phyloP scores from a whole-genome alignment of 2,797 vertebrate genomes.

The Thripadectes ignobilis region DNA sequence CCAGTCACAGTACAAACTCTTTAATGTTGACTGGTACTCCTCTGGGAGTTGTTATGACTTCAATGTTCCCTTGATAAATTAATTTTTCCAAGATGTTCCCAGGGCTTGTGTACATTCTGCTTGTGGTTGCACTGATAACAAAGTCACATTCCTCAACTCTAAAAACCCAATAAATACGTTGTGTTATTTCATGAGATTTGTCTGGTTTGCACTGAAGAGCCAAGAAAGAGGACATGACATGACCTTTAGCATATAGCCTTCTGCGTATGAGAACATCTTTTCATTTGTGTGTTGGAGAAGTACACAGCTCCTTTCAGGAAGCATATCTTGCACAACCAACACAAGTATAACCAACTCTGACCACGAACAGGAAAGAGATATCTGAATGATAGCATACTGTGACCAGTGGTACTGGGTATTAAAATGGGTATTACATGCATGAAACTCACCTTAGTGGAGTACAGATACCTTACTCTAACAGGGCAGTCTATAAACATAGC shows the following conservation, averaged over 20 bases:
- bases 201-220: constrained; percentile 21
- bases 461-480: neutral
- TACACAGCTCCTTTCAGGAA: neutral
- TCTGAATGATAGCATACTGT: neutral
- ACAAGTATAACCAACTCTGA: neutral
- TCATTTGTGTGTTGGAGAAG: neutral
- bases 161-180: neutral
- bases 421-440: neutral
- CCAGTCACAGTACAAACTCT: neutral
- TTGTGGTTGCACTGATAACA: constrained; percentile 48
- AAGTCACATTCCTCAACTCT: constrained; percentile 38
- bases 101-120: constrained; percentile 55
- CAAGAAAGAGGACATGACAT: neutral
- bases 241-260: neutral
- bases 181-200: constrained; percentile 29
- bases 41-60: constrained; percentile 10
- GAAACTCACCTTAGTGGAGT: neutral
- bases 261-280: constrained; percentile 29
- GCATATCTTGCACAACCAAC: neutral
- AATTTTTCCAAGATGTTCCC: constrained; percentile 56
- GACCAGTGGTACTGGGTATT: neutral
- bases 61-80: constrained; percentile 19
- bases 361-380: neutral
- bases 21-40: neutral
- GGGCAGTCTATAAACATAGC: neutral